Evolutionary conservation across 92 coral and sea anemone genomes (phyloP), one percentile per base, ranked within the genome.

Genomic region (Desmophyllum pertusum): DNA sequence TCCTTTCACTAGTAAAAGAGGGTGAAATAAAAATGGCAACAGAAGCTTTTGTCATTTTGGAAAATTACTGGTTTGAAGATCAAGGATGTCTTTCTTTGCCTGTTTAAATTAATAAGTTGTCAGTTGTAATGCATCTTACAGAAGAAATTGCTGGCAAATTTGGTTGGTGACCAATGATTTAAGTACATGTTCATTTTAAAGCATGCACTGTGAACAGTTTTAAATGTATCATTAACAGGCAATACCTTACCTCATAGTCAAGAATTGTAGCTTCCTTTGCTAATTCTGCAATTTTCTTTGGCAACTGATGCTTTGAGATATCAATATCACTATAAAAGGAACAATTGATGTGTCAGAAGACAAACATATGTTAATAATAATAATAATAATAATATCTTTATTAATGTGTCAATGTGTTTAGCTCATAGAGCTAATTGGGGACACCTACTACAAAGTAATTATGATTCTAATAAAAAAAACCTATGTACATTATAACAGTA

Each of bases 181-280:
- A 45, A 9, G 53, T 48, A 48, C 53, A 0, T 43, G n/a, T 48
- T 15, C 53, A 48, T 48, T 48, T 13, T 48, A 2, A 48, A 10
- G 21, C 21, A 14, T 9, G 2, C 53, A 48, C 6, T 48, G 21
- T 48, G 53, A 1, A 14, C 21, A 14, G 53, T 48, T 48, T 1
- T 48, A 10, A 45, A 14, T 48, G 19, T 14, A 48, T n/a, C 33
- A 57, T 57, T 6, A 25, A 57, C 33, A 57, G 64, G 25, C 6
- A 14, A 3, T 48, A 15, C 1, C 3, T 70, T 43, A 94, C 99
- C 97, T 96, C 99, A 46, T 94, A 85, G 17, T 87, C 89, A 55
- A 86, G 93, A 43, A 96, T 78, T 51, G 98, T 97, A 76, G 95
- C 88, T 78, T 94, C 99, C 77, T 88, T 90, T 25, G 93, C 99